Conservation (phyloP, 2,888 invertebrate species). For the Tetanocera ferruginea region DNA sequence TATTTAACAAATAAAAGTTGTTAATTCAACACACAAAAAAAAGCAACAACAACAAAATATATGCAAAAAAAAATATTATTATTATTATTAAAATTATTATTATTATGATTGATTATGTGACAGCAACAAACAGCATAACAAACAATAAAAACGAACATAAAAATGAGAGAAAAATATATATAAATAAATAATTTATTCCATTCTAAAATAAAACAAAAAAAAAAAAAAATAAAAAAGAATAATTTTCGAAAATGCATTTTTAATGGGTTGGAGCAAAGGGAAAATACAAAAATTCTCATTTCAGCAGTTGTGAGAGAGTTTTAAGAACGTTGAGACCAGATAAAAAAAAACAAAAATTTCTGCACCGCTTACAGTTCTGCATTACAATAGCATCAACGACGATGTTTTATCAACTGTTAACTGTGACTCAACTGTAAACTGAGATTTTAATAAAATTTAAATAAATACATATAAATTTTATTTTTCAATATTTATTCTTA, state of each 20-base stretch:
- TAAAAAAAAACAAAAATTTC: too few relatives aligned
- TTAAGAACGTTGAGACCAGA: too few relatives aligned
- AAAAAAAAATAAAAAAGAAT: conserved; percentile 21
- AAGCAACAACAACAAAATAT: conserved; percentile 26
- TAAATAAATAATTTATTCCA: conserved; percentile 41
- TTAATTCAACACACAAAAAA: conserved; percentile 46
- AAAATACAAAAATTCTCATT: too few relatives aligned
- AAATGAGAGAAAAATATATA: conserved; percentile 39
- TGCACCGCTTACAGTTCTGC: too few relatives aligned
- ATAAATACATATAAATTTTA: too few relatives aligned
- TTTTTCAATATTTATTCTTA: too few relatives aligned
- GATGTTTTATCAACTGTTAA: too few relatives aligned
- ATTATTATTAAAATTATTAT: conserved; percentile 25
- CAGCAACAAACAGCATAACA: conserved; percentile 37
- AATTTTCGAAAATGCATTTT: conserved; percentile 32
- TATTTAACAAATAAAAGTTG: conserved; percentile 48
- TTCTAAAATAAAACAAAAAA: conserved; percentile 43
- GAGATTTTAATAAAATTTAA: too few relatives aligned
- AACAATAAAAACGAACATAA: conserved; percentile 35
- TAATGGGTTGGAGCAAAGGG: not conserved
- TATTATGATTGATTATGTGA: conserved; percentile 29
- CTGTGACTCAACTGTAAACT: too few relatives aligned
- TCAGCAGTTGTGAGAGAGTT: too few relatives aligned
- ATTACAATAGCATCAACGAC: too few relatives aligned
- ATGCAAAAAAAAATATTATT: conserved; percentile 23